Percentiles rank a stretch among this genome's conserved stretches.
Conservation (phyloP, 2,888 invertebrate genomes). For the Sarcophaga rosellei region DNA sequence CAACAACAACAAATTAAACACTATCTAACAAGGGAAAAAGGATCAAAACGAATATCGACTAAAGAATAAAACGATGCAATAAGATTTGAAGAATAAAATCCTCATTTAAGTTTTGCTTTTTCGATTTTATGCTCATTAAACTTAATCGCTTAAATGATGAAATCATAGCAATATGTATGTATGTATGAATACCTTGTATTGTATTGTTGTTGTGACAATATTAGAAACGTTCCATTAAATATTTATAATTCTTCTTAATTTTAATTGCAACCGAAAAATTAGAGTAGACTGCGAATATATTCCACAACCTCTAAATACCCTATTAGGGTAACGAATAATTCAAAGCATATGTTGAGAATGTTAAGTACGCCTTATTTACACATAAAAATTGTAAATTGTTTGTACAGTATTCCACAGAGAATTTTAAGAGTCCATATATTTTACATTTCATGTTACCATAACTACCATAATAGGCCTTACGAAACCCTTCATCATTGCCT, state of each 20-base stretch:
- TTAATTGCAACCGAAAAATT: not conserved
- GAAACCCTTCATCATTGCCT: too few relatives aligned
- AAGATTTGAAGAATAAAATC: conserved; percentile 32
- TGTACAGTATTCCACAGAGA: too few relatives aligned
- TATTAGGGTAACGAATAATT: too few relatives aligned
- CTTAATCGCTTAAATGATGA: conserved; percentile 38
- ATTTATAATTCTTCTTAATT: conserved; percentile 2
- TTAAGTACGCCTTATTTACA: too few relatives aligned
- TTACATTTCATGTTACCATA: too few relatives aligned
- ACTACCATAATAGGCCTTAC: too few relatives aligned
- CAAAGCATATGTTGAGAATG: too few relatives aligned
- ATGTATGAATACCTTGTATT: not conserved
- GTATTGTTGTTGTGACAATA: not conserved
- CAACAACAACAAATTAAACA: not conserved
- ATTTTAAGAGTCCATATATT: too few relatives aligned
- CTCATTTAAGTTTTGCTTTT: conserved; percentile 40
- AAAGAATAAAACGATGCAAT: not conserved
- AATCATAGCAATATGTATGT: conserved; percentile 17
- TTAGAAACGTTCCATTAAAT: conserved; percentile 1
- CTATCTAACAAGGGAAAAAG: not conserved
- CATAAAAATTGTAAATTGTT: too few relatives aligned
- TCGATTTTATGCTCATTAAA: conserved; percentile 54
- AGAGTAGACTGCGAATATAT: too few relatives aligned
- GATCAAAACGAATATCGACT: conserved; percentile 12
- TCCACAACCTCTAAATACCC: too few relatives aligned